Evolutionary conservation across 1,140 invertebrate species (phyloP).

Genomic region (Calycopis cecrops): DNA sequence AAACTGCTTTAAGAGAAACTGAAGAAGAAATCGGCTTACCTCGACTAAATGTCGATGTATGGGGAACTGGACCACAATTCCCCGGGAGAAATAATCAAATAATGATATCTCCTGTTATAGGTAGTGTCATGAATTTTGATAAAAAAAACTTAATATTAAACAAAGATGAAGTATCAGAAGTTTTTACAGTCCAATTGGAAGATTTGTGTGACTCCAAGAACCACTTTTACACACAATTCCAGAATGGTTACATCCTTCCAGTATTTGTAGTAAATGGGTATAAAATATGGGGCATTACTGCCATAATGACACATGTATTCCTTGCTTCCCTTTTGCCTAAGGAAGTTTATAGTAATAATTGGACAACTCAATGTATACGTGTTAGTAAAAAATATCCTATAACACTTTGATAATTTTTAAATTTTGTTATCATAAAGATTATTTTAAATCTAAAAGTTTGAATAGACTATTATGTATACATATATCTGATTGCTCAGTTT

Average conservation of each 20-base stretch:
- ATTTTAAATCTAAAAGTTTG: too few species aligned
- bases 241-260: constrained; percentile 52
- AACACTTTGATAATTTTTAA: too few species aligned
- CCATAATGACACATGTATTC: constrained; percentile 62
- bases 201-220: constrained; percentile 80
- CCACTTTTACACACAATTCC: constrained; percentile 55
- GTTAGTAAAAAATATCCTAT: too few species aligned
- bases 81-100: constrained; percentile 75
- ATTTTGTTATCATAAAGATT: too few species aligned
- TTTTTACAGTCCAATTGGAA: constrained; percentile 83
- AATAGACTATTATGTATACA: too few species aligned
- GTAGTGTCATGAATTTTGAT: constrained; percentile 76
- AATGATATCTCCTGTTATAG: constrained; percentile 85
- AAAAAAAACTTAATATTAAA: constrained; percentile 78
- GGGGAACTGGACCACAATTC: constrained; percentile 76
- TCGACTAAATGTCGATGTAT: constrained; percentile 81
- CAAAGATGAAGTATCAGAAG: constrained; percentile 84
- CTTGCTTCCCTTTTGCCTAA: constrained; percentile 48
- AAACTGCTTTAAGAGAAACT: constrained; percentile 90
- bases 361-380: constrained; percentile 43
- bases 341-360: constrained; percentile 57
- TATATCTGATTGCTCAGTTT: too few species aligned
- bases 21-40: constrained; percentile 89
- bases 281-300: constrained; percentile 67
- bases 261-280: constrained; percentile 54